Evolutionary conservation across 2,113 vertebrate species (phyloP), one percentile per base, ranked within the genome.

Genomic region (Coturnix japonica): DNA sequence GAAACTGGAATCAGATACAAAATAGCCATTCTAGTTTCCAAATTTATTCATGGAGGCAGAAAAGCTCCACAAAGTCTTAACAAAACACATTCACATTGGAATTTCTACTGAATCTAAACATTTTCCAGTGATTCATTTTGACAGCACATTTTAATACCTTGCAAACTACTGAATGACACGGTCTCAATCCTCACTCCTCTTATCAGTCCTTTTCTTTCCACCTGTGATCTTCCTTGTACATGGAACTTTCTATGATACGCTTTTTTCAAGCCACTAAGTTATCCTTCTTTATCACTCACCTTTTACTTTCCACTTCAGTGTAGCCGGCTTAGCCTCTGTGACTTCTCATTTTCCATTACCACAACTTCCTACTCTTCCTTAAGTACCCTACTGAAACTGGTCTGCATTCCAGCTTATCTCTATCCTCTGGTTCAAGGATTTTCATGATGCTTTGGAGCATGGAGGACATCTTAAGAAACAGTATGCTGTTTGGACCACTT

Each of bases 271-370:
- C 5, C 14, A 49, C 44, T 61, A 76, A 47, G 10, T 64, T 56
- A 81, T 33, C 17, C 70, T 88, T 85, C 28, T 86, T 69, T 59
- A 82, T 8, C n/a, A 44, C n/a, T 70, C 51, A 74, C 64, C 28
- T 88, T 88, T 71, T 61, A 57, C 13, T 69, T 88, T 90, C 23
- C 46, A 41, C 35, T 74, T 78, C 21, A 41, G 16, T 22, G 26
- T 37, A 33, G 12, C 46, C 64, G 86, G 33, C 60, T 83, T 51
- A 74, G 81, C 3, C 8, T 6, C 28, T 59, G 13, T 47, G 43
- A 86, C 41, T 31, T 89, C 47, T 83, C 30, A 41, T 78, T 85
- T 90, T 86, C 76, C 35, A 67, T 74, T 86, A 77, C 46, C 56
- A n/a, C 14, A 49, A 43, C 47, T 56, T 90, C 66, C 53, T 86